phyloP scores from a whole-genome alignment of 2,888 invertebrate genomes.

The Cryptocheilus praepositus region DNA sequence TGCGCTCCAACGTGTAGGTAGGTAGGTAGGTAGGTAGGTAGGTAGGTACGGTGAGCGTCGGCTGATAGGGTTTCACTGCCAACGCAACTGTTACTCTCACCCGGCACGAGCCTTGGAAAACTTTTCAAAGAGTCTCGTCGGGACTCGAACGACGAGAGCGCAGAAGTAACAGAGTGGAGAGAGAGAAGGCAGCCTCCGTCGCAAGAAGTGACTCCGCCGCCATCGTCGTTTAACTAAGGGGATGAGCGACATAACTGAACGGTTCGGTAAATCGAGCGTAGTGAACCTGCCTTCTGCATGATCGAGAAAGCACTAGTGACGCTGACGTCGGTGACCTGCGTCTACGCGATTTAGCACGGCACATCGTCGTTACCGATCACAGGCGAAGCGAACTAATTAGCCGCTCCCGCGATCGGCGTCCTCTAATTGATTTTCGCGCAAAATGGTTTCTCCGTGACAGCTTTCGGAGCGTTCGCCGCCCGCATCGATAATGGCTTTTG shows the following conservation, averaged over 20 bases:
- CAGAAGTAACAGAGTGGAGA: not conserved
- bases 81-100: constrained; percentile 45
- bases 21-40: constrained; percentile 10
- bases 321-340: constrained; percentile 30
- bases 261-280: constrained; percentile 57
- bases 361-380: constrained; percentile 49
- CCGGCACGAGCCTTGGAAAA: constrained; percentile 40
- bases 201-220: constrained; percentile 28
- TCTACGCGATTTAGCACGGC: constrained; percentile 25
- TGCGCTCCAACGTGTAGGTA: constrained; percentile 13
- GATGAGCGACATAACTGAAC: constrained; percentile 34
- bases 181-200: not conserved
- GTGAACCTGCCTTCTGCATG: constrained; percentile 48
- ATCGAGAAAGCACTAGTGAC: constrained; percentile 40
- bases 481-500: too few relatives aligned
- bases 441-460: too few relatives aligned
- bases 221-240: constrained; percentile 45
- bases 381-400: constrained; percentile 46
- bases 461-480: too few relatives aligned
- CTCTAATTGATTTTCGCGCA: too few relatives aligned
- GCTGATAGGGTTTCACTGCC: constrained; percentile 51
- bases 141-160: constrained; percentile 6
- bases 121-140: constrained; percentile 38
- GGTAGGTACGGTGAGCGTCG: constrained; percentile 41
- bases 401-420: constrained; percentile 15